Conservation (phyloP, 2,888 invertebrate species). For the Agonopterix arenella region DNA sequence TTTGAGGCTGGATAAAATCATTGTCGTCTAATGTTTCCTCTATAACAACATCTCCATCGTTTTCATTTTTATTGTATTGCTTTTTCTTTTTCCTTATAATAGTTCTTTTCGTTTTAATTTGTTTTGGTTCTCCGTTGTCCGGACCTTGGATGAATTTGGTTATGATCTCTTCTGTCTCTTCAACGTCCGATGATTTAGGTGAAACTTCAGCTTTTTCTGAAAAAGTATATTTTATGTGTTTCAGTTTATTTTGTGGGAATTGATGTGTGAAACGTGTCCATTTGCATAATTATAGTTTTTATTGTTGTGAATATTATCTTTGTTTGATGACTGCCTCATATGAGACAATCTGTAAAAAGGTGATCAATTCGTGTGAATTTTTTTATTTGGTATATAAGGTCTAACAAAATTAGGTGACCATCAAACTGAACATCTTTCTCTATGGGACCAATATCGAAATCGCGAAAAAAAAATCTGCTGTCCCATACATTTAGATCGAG, state of each 20-base stretch:
- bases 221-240: slow-evolving; percentile 18
- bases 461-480: too few relatives aligned
- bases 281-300: too few relatives aligned
- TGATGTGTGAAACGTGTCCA: too few relatives aligned
- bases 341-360: too few relatives aligned
- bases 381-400: too few relatives aligned
- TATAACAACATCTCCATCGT: slow-evolving; percentile 68
- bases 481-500: too few relatives aligned
- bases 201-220: slow-evolving; percentile 43
- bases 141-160: slow-evolving; percentile 75
- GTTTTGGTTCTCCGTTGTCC: slow-evolving; percentile 68
- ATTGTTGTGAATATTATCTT: not conserved
- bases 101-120: slow-evolving; percentile 76
- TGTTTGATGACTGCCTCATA: too few relatives aligned
- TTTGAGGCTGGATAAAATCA: slow-evolving; percentile 16
- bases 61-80: slow-evolving; percentile 17
- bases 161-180: slow-evolving; percentile 78
- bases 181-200: slow-evolving; percentile 57
- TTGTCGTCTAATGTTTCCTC: slow-evolving; percentile 68
- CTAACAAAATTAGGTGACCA: too few relatives aligned
- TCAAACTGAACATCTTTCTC: too few relatives aligned
- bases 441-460: too few relatives aligned
- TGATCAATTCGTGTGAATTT: too few relatives aligned
- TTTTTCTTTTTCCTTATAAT: slow-evolving; percentile 64
- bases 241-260: not conserved